Base-by-base conservation (phyloP, 2,888 invertebrate genomes). In the Cacoxenus indagator region DNA sequence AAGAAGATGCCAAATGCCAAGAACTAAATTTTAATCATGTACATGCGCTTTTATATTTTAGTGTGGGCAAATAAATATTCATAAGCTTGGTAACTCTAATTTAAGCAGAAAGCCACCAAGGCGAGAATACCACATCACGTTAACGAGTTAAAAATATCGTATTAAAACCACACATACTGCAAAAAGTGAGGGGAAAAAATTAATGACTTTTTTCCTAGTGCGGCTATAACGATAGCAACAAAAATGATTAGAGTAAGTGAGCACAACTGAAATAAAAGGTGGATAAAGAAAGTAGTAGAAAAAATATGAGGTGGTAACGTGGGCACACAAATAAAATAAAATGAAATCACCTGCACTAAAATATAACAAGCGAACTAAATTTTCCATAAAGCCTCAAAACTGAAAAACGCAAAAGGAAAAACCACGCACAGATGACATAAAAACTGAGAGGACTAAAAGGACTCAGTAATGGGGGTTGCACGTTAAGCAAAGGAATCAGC, bases 351-450 rank as follows among this genome's bases (percentile, higher is more conserved):
- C 74, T 72, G 69, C 74, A 67, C 65, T 74, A 70, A 74, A 70
- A 73, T 62, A 71, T 72, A 72, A 72, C 74, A 74, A 74, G 74
- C n/a, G 51, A 74, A 74, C 72, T 72, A 72, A 72, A 74, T 61
- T 43, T 61, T 55, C 26, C 26, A 26, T 26, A 55, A 55, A 27
- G 26, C 61, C 37, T 45, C 24, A 51, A 22, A 51, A 62, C 43
- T n/a, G n/a, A n/a, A 24, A 59, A 59, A 19, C 19, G 2, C 59
- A 57, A 31, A 54, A 29, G 57, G 22, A 17, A 27, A 43, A 37
- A 37, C 37, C 29, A 26, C 57, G 14, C 43, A 4, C 5, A 55
- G 14, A 55, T 14, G 27, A 24, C 55, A 57, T 29, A 27, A 57
- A 8, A 43, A n/a, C n/a, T n/a, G n/a, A n/a, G n/a, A n/a, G n/a